Conservation (phyloP, 2,888 invertebrate species). For the Caenorhabditis doughertyi region DNA sequence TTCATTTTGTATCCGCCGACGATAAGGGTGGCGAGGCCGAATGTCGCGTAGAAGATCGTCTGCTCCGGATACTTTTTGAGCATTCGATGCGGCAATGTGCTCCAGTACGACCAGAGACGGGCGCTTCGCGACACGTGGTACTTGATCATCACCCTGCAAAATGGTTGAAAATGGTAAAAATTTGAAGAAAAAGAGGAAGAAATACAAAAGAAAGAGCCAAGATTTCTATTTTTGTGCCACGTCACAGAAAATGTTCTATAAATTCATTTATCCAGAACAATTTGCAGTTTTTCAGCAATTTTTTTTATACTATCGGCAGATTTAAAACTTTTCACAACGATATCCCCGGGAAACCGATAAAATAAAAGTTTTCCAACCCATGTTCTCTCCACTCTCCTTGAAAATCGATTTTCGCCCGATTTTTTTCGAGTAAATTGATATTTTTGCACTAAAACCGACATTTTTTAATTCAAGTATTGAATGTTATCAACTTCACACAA, state of each 20-base stretch:
- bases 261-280: conserved; percentile 1
- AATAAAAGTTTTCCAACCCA: no score
- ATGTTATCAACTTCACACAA: background rate
- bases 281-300: background rate
- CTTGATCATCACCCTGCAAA: conserved; percentile 52
- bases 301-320: background rate
- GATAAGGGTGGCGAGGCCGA: conserved; percentile 73
- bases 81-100: conserved; percentile 67
- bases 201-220: background rate
- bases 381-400: no score
- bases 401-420: no score
- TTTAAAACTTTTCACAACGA: no score
- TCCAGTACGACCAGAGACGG: conserved; percentile 71
- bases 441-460: background rate
- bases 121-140: conserved; percentile 70
- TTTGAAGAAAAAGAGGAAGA: conserved; percentile 2
- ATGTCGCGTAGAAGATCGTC: conserved; percentile 75
- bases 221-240: no score
- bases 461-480: background rate
- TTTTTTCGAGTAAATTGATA: background rate
- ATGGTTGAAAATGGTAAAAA: background rate
- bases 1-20: conserved; percentile 65
- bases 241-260: no score
- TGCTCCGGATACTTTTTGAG: conserved; percentile 75
- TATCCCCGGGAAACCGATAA: no score